These are phyloP conservation scores for Melolontha melolontha DNA, from an alignment of 2,888 invertebrate species.

Conservation along the genomic window DNA sequence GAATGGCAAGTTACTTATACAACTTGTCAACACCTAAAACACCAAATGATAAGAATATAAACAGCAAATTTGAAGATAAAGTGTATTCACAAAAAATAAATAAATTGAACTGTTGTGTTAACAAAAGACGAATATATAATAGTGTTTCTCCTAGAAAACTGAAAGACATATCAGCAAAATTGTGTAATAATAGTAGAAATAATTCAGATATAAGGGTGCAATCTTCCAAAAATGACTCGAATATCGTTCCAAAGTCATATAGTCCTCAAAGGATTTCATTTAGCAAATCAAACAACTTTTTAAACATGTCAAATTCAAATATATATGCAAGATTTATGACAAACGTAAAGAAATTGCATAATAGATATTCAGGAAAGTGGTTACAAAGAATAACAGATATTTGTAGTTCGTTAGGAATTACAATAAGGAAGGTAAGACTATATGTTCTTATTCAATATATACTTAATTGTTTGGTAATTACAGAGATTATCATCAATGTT, in stretches of 20 bases:
- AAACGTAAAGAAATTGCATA: constrained; percentile 53
- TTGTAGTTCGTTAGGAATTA: constrained; percentile 55
- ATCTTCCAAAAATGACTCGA: constrained; percentile 4
- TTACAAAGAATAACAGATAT: constrained; percentile 53
- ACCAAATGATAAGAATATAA: constrained; percentile 27
- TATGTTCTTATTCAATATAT: background rate
- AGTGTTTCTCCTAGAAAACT: constrained; percentile 38
- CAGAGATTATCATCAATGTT: constrained; percentile 43
- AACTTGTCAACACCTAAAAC: constrained; percentile 25
- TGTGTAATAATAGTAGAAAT: constrained; percentile 21
- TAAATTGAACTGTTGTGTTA: constrained; percentile 33
- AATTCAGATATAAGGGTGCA: constrained; percentile 5
- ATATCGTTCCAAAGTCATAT: constrained; percentile 35
- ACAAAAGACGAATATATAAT: constrained; percentile 31
- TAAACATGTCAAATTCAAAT: constrained; percentile 34
- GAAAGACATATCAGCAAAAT: constrained; percentile 20
- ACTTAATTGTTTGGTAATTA: constrained; percentile 1
- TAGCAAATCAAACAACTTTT: constrained; percentile 34
- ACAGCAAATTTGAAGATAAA: constrained; percentile 16
- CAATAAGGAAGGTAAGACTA: constrained; percentile 55
- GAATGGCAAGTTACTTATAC: constrained; percentile 1
- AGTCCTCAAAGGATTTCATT: constrained; percentile 8
- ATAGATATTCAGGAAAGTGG: constrained; percentile 53
- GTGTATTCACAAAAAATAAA: constrained; percentile 29
- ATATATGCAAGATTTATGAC: constrained; percentile 47